A percentile compares a stretch with the other conserved stretches of the same genome.
phyloP scores from a whole-genome alignment of 2,888 invertebrate species.

The Lasioglossum marginatum region DNA sequence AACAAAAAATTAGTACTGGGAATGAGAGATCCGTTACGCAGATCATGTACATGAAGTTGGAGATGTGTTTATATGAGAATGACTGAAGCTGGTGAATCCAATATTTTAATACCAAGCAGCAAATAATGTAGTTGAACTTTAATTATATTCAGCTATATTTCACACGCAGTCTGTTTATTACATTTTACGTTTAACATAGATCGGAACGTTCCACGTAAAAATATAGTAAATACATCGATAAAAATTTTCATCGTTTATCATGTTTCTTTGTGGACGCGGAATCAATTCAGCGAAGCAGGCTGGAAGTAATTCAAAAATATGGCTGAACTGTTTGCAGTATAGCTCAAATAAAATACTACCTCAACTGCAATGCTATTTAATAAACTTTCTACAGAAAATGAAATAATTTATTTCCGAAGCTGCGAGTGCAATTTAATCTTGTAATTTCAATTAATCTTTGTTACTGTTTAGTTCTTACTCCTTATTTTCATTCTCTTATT shows the following conservation, averaged over 20 bases:
- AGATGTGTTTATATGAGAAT: too few species aligned
- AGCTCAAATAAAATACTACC: background rate
- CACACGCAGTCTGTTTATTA: background rate
- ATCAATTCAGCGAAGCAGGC: background rate
- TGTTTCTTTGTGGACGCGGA: background rate
- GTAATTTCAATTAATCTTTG: too few species aligned
- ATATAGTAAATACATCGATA: background rate
- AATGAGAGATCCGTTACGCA: too few species aligned
- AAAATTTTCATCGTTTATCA: background rate
- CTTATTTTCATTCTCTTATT: too few species aligned
- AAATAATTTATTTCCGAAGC: background rate
- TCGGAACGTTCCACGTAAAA: background rate
- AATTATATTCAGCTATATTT: too few species aligned
- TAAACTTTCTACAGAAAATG: too few species aligned
- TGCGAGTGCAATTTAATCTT: background rate
- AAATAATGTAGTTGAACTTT: background rate
- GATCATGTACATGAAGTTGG: too few species aligned
- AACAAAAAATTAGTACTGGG: background rate
- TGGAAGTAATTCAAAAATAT: background rate
- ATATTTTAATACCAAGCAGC: background rate
- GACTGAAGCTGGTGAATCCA: background rate
- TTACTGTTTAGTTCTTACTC: too few species aligned
- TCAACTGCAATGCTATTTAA: background rate
- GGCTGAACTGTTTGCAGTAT: background rate
- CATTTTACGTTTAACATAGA: background rate